Evolutionary conservation across 2,797 vertebrate genomes (phyloP), one percentile per base, ranked within the genome.

Genomic region (Sebastes dallii): DNA sequence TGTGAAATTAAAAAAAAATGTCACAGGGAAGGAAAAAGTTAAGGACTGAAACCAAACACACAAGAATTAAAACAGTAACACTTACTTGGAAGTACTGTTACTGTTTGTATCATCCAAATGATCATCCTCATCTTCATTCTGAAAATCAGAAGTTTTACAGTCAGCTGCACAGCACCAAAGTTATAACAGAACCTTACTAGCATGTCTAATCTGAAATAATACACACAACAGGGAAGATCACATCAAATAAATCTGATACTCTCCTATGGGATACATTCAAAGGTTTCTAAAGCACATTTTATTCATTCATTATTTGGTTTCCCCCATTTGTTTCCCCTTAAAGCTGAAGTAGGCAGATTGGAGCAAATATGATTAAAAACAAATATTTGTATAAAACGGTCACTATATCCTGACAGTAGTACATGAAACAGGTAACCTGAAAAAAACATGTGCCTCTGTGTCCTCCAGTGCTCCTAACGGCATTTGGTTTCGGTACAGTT

Each of bases 101-200:
- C 69, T 80, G 73, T 81, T 81, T 2, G 75, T 3, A 4, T 92
- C 91, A 7, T 92, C 92, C 61, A 65, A 65, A 12, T 62, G 24
- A 73, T 24, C 20, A 4, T 93, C 91, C 1, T 86, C 81, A 0
- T 94, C 95, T 24, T 96, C 93, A 16, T 83, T 93, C 96, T 96
- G 87, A n/a, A 91, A 83, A 59, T 55, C 7, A 74, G 12, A 69
- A 22, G 2, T 1, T 11, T 13, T 25, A 65, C 6, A 42, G 10
- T 75, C 32, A 73, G 8, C 42, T 20, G 10, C 24, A 67, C 24
- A 61, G 8, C 20, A 14, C 42, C 13, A 25, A 27, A 50, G 34
- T 29, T 14, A n/a, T 6, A 58, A 16, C 30, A 6, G 4, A 14
- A 20, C 20, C 56, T 25, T 9, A 29, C 24, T 9, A 2, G 25